Conservation (phyloP, 2,797 vertebrate genomes). For the Antrozous pallidus region DNA sequence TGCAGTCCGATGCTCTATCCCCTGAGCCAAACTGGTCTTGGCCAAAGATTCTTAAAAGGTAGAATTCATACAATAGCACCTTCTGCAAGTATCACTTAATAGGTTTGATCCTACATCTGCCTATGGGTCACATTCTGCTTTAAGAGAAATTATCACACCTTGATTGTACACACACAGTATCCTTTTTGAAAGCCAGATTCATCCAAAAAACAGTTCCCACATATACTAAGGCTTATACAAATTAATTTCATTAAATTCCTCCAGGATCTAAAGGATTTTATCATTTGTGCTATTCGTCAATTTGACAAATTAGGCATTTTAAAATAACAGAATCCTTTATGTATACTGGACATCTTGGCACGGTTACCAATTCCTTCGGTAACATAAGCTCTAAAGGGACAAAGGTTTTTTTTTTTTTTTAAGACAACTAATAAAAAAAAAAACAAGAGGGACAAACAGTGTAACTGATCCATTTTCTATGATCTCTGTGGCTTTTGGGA, state of each 20-base stretch:
- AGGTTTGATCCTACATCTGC: slow-evolving; percentile 44
- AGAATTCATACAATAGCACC: slow-evolving; percentile 44
- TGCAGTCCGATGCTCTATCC: no score
- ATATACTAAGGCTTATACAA: not conserved
- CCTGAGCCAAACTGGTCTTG: no score
- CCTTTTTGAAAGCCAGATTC: slow-evolving; percentile 27
- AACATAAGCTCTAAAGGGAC: not conserved
- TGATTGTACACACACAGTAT: no score
- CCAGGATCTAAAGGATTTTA: not conserved
- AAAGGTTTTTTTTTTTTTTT: not conserved
- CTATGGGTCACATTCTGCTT: slow-evolving; percentile 34
- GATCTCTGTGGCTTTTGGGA: not conserved
- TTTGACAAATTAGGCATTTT: not conserved
- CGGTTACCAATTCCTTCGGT: not conserved
- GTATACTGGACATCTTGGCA: not conserved
- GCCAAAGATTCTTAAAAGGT: slow-evolving; percentile 58
- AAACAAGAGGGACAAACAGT: not conserved
- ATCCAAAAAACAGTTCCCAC: slow-evolving; percentile 29
- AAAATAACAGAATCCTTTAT: not conserved
- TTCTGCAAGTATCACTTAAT: slow-evolving; percentile 58
- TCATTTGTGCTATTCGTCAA: not conserved
- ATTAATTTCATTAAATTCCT: slow-evolving; percentile 35
- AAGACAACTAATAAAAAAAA: not conserved
- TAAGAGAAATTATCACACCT: not conserved
- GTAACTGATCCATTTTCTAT: not conserved